phyloP scores from a whole-genome alignment of 2,113 vertebrate species.

The Regulus satrapa region DNA sequence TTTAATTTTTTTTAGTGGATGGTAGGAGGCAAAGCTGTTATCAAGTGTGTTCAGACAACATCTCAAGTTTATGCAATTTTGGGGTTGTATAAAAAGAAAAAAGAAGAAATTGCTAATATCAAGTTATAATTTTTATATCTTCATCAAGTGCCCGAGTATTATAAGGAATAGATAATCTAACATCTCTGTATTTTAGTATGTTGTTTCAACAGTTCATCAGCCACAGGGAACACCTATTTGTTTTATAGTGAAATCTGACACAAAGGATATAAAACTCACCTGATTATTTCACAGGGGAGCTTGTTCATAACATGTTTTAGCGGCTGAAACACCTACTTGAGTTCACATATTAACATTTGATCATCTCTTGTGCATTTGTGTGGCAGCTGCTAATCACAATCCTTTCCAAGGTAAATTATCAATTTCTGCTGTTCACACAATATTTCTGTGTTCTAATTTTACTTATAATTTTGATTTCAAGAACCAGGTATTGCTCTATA shows the following conservation, averaged over 20 bases:
- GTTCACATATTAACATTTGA: not conserved
- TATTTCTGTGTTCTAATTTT: not conserved
- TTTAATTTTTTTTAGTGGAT: not conserved
- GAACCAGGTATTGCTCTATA: not conserved
- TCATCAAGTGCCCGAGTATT: not conserved
- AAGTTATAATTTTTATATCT: not conserved
- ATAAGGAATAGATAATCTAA: not conserved
- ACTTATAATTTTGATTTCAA: not conserved
- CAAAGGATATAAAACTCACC: not conserved
- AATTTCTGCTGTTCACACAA: not conserved
- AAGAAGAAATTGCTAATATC: not conserved
- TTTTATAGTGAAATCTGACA: not conserved
- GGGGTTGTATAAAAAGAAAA: not conserved
- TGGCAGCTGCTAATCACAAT: not conserved
- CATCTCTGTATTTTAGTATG: not conserved
- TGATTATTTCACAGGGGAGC: not conserved
- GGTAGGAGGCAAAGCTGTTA: not conserved
- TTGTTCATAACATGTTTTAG: not conserved
- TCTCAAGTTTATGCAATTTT: not conserved
- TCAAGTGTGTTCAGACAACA: not conserved
- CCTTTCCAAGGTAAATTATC: not conserved
- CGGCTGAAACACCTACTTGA: not conserved
- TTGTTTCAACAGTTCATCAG: constrained; percentile 8
- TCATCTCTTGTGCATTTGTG: not conserved
- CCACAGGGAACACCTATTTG: not conserved